phyloP scores from a whole-genome alignment of 2,797 vertebrate genomes.

The Eidolon dupreanum region DNA sequence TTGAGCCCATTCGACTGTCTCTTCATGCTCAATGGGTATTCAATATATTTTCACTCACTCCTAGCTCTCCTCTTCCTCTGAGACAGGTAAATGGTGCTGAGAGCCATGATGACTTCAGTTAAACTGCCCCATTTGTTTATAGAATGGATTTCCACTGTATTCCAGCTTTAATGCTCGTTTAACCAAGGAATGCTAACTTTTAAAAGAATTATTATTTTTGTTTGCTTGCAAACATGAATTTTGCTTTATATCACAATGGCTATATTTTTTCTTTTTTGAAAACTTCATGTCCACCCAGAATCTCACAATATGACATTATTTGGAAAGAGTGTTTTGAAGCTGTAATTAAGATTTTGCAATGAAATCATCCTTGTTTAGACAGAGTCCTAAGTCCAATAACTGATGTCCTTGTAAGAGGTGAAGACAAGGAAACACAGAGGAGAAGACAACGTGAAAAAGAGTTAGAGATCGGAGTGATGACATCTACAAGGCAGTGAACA shows the following conservation, averaged over 20 bases:
- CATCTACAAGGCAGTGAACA: background rate
- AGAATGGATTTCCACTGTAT: background rate
- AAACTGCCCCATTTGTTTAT: background rate
- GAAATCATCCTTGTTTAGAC: background rate
- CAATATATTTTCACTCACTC: background rate
- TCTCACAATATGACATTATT: background rate
- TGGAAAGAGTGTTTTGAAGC: background rate
- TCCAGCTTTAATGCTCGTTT: background rate
- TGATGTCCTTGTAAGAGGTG: background rate
- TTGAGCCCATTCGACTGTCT: background rate
- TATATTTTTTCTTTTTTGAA: background rate
- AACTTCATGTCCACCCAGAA: background rate
- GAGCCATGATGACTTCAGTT: background rate
- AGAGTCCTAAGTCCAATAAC: background rate
- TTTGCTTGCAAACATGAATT: background rate
- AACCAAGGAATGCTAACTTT: background rate
- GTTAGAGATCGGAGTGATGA: background rate
- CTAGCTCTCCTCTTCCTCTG: background rate
- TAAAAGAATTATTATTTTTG: background rate
- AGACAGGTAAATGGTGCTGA: background rate
- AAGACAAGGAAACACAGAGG: background rate
- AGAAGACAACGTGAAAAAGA: background rate
- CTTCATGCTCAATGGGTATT: background rate
- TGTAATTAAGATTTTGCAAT: background rate
- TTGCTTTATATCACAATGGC: background rate